phyloP scores from a whole-genome alignment of 2,797 vertebrate species.

The Schizopygopsis malacanthus region DNA sequence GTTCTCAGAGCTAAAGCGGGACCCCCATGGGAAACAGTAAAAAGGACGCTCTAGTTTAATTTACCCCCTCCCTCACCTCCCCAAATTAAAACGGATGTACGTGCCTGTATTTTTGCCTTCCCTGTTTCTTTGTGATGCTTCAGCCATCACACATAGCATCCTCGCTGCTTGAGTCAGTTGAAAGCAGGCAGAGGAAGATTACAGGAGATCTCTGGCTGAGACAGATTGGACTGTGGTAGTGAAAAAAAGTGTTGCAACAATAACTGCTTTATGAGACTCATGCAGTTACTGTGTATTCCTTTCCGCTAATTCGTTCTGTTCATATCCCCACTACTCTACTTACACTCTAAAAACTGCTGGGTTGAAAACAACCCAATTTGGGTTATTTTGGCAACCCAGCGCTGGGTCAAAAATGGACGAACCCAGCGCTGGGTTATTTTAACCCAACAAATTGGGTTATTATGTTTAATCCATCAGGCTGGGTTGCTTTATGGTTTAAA shows the following conservation, averaged over 20 bases:
- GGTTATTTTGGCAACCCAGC: too few relatives aligned
- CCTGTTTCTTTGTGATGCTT: slow-evolving; percentile 48
- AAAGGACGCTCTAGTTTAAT: slow-evolving; percentile 58
- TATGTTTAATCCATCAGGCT: too few relatives aligned
- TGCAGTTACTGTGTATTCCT: not conserved
- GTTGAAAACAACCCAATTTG: too few relatives aligned
- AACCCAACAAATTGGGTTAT: too few relatives aligned
- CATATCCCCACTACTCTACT: slow-evolving; percentile 20
- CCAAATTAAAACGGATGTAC: slow-evolving; percentile 47
- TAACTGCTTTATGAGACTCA: slow-evolving; percentile 27
- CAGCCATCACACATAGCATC: slow-evolving; percentile 18
- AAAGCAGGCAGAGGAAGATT: slow-evolving; percentile 46
- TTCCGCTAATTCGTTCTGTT: slow-evolving; percentile 13
- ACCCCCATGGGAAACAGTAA: slow-evolving; percentile 58
- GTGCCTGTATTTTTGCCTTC: slow-evolving; percentile 43
- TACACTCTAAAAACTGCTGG: not conserved
- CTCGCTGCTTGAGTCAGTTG: slow-evolving; percentile 17
- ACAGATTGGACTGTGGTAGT: slow-evolving; percentile 34
- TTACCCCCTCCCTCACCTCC: slow-evolving; percentile 47
- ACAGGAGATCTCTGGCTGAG: slow-evolving; percentile 38
- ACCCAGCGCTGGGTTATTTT: too few relatives aligned
- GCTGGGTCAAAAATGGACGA: too few relatives aligned
- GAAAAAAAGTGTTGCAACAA: slow-evolving; percentile 12
- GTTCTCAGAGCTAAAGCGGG: slow-evolving; percentile 57
- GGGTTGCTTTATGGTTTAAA: too few relatives aligned